A percentile compares a stretch with the other conserved stretches of the same genome.
These are phyloP conservation scores for cattle (Bos taurus) DNA, from an alignment of 2,113 vertebrate species.

Conservation along the genomic window ARS-UCD2.0 NC_037349.1:50159001-50159500, in stretches of 20 bases:
- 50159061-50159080: background rate
- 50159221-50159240: background rate
- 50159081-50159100: background rate
- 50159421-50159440: background rate
- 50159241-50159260: background rate
- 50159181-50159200: background rate
- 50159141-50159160: background rate
- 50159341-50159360: background rate
- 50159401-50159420: background rate
- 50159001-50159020: background rate
- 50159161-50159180: background rate
- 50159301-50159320: background rate
- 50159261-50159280: background rate
- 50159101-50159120: background rate
- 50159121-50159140: background rate
- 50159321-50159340: background rate
- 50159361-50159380: background rate
- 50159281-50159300: background rate
- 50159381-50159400: background rate
- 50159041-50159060: background rate
- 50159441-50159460: background rate
- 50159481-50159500: background rate
- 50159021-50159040: background rate
- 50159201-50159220: background rate
- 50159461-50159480: background rate